Evolutionary conservation across 2,113 vertebrate genomes (phyloP).

Genomic region (Morphnarchus princeps): DNA sequence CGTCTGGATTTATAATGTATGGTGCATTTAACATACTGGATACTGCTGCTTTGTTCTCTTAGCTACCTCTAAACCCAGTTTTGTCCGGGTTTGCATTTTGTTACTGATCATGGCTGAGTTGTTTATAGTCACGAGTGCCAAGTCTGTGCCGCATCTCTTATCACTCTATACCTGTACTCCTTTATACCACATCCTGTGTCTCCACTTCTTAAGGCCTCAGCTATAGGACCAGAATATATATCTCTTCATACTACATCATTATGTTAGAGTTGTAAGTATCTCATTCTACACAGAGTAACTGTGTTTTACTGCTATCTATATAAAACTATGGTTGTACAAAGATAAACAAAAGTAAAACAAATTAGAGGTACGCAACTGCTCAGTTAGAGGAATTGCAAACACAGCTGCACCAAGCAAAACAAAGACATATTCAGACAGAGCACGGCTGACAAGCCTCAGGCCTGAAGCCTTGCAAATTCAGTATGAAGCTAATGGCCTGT

Average conservation of each 20-base stretch:
- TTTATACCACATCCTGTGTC: background rate
- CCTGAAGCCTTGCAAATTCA: background rate
- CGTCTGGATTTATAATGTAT: background rate
- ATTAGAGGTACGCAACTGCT: background rate
- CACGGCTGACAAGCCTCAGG: background rate
- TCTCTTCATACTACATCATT: background rate
- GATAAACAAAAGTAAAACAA: background rate
- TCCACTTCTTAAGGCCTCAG: background rate
- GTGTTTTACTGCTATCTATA: background rate
- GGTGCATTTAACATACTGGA: background rate
- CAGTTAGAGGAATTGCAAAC: background rate
- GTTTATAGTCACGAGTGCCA: background rate
- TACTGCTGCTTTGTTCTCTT: background rate
- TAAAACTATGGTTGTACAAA: background rate
- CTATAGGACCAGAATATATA: background rate
- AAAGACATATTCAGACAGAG: background rate
- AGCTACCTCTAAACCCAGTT: background rate
- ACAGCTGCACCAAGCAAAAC: background rate
- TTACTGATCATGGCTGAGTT: background rate
- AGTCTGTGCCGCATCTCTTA: background rate
- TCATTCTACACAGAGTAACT: background rate
- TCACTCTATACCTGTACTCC: background rate
- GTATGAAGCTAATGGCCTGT: fast-evolving
- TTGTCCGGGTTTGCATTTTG: background rate
- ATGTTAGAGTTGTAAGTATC: background rate